A percentile compares a stretch with the other conserved stretches of the same genome.
These are phyloP conservation scores for Noctilio leporinus DNA, from an alignment of 2,113 vertebrate genomes.

Conservation along the genomic window DNA sequence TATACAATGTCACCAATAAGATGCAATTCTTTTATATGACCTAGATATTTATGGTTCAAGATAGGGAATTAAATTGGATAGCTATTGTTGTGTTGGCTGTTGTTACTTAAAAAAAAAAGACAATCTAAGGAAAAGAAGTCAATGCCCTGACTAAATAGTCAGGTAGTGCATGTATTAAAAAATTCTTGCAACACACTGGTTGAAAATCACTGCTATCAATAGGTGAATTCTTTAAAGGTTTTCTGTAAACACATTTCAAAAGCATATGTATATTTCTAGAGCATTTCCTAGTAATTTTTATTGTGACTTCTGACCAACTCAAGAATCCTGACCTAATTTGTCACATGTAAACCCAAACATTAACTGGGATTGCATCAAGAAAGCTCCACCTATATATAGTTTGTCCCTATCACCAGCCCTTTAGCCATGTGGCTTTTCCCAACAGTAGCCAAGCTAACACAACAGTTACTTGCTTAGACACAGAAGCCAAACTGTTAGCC, in stretches of 20 bases:
- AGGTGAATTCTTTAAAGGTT: neutral
- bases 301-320: neutral
- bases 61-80: neutral
- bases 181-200: neutral
- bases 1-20: neutral
- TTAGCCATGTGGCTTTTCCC: neutral
- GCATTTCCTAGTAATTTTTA: neutral
- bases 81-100: neutral
- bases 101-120: no score
- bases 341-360: neutral
- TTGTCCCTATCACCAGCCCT: neutral
- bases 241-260: neutral
- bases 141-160: neutral
- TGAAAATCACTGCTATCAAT: neutral
- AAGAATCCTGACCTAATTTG: neutral
- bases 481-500: neutral
- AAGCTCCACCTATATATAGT: neutral
- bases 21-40: neutral
- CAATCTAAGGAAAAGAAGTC: neutral
- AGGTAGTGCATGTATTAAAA: neutral
- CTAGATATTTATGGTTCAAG: neutral
- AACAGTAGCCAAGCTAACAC: neutral
- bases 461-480: conserved; percentile 17
- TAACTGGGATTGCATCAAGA: neutral
- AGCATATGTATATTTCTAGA: neutral